Evolutionary conservation across 2,888 invertebrate species (phyloP).

Genomic region (Celastrina argiolus): DNA sequence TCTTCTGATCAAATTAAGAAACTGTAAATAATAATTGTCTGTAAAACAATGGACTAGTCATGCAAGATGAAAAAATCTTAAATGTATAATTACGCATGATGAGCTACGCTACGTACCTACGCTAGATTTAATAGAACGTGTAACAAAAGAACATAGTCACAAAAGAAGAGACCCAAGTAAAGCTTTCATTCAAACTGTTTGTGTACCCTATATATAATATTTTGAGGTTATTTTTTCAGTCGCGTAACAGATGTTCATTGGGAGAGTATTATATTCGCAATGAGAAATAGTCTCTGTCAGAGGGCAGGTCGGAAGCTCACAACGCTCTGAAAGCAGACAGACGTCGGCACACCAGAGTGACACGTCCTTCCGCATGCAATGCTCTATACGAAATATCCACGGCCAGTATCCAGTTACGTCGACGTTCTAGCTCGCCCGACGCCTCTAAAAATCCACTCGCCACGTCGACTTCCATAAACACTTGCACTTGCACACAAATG

Average conservation of each 20-base stretch:
- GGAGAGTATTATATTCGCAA: slow-evolving; percentile 35
- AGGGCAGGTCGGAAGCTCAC: slow-evolving; percentile 66
- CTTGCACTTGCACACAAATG: slow-evolving; percentile 33
- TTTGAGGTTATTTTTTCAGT: slow-evolving; percentile 8
- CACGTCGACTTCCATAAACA: slow-evolving; percentile 21
- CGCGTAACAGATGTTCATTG: slow-evolving; percentile 15
- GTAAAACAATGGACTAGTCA: neutral
- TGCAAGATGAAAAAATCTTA: neutral
- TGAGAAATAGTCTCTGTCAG: slow-evolving; percentile 52
- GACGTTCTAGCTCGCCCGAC: slow-evolving; percentile 38
- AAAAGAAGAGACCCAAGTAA: neutral
- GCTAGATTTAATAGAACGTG: neutral
- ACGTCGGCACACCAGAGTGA: slow-evolving; percentile 62
- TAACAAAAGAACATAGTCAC: neutral
- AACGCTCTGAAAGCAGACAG: slow-evolving; percentile 64
- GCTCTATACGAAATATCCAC: slow-evolving; percentile 37
- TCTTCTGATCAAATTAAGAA: no score
- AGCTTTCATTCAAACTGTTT: neutral
- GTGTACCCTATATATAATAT: neutral
- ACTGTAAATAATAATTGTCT: no score
- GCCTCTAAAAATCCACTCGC: slow-evolving; percentile 35
- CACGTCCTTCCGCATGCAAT: slow-evolving; percentile 67
- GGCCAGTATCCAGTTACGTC: slow-evolving; percentile 44
- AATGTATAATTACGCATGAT: neutral
- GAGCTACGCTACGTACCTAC: neutral